Evolutionary conservation across 2,888 invertebrate species (phyloP).

Genomic region (Trachelus troglodyta): DNA sequence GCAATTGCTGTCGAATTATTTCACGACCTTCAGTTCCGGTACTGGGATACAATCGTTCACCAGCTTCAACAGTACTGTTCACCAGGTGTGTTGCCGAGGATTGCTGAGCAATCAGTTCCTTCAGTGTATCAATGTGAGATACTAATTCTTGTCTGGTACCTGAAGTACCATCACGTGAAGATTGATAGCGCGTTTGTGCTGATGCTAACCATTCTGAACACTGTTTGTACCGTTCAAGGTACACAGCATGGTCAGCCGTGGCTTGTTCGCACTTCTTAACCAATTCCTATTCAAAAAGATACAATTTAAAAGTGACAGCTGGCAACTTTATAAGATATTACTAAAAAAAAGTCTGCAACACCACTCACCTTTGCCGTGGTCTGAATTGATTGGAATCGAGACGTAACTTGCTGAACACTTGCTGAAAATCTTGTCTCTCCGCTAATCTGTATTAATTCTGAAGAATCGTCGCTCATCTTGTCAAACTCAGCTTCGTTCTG

Average conservation of each 20-base stretch:
- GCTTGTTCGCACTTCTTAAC: conserved; percentile 93
- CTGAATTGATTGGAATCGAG: conserved; percentile 90
- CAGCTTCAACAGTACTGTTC: conserved; percentile 86
- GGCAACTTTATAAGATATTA: not conserved
- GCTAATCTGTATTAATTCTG: conserved; percentile 85
- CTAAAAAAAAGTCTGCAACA: not conserved
- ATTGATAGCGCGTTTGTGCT: conserved; percentile 79
- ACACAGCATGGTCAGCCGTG: conserved; percentile 82
- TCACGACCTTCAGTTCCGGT: conserved; percentile 91
- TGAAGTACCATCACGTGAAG: conserved; percentile 71
- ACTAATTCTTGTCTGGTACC: conserved; percentile 77
- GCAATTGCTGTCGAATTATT: conserved; percentile 82
- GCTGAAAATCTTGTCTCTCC: conserved; percentile 89
- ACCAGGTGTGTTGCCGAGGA: conserved; percentile 80
- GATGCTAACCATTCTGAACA: conserved; percentile 84
- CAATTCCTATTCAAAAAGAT: conserved; percentile 72
- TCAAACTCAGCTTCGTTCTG: conserved; percentile 90
- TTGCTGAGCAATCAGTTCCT: conserved; percentile 81
- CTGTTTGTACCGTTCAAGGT: conserved; percentile 85
- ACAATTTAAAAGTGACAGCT: not conserved
- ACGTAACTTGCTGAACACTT: conserved; percentile 89
- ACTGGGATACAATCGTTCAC: conserved; percentile 87
- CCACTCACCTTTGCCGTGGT: conserved; percentile 78
- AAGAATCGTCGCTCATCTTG: conserved; percentile 86
- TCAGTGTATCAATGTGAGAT: conserved; percentile 76